Percentiles rank a stretch among this genome's conserved stretches.
Conservation (phyloP, 2,113 vertebrate species). For the Mormoops blainvillei region DNA sequence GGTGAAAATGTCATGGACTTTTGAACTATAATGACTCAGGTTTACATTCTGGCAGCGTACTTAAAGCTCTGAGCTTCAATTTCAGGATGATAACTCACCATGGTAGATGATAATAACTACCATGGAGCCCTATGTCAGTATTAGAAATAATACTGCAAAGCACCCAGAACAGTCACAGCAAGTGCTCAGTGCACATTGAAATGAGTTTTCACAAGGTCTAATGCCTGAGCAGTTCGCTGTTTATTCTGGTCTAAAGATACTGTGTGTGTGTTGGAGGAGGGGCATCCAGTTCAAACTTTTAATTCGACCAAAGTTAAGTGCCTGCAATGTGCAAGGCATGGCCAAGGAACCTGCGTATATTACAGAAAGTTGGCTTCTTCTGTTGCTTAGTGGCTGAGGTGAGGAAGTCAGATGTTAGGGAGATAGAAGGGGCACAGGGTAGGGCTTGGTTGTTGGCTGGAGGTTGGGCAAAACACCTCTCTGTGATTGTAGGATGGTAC, state of each 20-base stretch:
- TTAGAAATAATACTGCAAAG: background rate
- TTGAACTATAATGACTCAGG: background rate
- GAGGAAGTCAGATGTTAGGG: background rate
- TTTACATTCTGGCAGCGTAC: background rate
- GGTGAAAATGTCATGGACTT: background rate
- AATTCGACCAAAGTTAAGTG: background rate
- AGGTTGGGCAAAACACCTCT: rapidly evolving
- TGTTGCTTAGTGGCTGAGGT: background rate
- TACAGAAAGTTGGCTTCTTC: background rate
- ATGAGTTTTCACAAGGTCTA: background rate
- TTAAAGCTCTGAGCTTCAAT: background rate
- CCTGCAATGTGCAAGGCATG: rapidly evolving
- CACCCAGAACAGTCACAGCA: rapidly evolving
- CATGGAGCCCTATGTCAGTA: no score
- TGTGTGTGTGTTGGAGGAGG: background rate
- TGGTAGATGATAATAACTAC: background rate
- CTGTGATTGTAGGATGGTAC: rapidly evolving
- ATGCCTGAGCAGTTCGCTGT: background rate
- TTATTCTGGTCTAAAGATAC: background rate
- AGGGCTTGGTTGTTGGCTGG: no score
- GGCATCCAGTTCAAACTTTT: background rate
- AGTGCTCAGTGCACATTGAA: background rate
- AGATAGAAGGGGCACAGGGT: rapidly evolving
- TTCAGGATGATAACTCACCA: background rate
- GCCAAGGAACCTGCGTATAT: background rate